Percentiles rank a stretch among this genome's conserved stretches.
Evolutionary conservation across 2,113 vertebrate genomes (phyloP).

Genomic region (Tor tambroides): DNA sequence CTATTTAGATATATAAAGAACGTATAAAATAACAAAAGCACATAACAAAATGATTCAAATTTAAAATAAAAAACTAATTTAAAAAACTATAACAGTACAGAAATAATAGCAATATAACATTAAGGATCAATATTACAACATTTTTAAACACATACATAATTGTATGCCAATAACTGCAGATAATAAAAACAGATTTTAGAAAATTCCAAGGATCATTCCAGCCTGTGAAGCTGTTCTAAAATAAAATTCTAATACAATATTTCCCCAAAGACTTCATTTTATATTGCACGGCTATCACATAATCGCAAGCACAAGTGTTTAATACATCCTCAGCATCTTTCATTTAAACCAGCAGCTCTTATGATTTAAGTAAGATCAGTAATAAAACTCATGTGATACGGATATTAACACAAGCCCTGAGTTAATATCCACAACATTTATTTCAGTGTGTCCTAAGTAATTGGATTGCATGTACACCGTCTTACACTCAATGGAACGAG

Average conservation of each 20-base stretch:
- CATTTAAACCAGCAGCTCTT: constrained; percentile 17
- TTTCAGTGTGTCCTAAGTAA: constrained; percentile 66
- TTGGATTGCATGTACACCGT: constrained; percentile 69
- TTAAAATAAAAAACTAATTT: neutral
- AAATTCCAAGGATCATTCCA: neutral
- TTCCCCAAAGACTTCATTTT: neutral
- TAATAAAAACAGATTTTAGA: neutral
- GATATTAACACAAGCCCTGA: constrained; percentile 61
- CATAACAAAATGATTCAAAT: no score
- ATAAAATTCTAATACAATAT: neutral
- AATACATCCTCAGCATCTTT: constrained; percentile 31
- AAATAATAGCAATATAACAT: neutral
- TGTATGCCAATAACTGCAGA: neutral
- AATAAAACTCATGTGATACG: constrained; percentile 49
- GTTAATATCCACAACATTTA: constrained; percentile 64
- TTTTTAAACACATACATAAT: neutral
- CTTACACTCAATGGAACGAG: constrained; percentile 67
- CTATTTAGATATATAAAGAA: neutral
- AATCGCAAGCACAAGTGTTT: constrained; percentile 18
- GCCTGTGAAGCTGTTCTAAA: neutral
- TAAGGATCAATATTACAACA: neutral
- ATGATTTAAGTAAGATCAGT: constrained; percentile 37
- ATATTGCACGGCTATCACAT: neutral
- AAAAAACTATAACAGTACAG: neutral
- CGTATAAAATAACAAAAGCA: no score